These are phyloP conservation scores for Drepana arcuata DNA, from an alignment of 1,140 invertebrate genomes.

Conservation along the genomic window DNA sequence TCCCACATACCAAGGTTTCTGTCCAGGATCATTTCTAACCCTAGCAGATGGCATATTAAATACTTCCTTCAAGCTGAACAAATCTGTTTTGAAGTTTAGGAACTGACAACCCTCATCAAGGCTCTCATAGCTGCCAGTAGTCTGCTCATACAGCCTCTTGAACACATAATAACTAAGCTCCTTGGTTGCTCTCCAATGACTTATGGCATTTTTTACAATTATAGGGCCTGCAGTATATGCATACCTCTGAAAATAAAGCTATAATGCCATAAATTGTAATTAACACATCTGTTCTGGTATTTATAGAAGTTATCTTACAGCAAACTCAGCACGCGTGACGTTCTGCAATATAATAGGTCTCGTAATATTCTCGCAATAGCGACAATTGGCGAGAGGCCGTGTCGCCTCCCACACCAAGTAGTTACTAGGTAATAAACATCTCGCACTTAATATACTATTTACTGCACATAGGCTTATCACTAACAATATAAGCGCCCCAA, in stretches of 20 bases:
- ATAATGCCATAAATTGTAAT: constrained; percentile 1
- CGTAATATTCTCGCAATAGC: constrained; percentile 78
- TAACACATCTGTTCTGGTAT: not conserved
- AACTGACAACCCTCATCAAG: constrained; percentile 89
- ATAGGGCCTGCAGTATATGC: constrained; percentile 88
- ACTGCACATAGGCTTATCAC: constrained; percentile 24
- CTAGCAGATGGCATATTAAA: constrained; percentile 82
- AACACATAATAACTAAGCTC: constrained; percentile 84
- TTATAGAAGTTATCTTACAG: constrained; percentile 34
- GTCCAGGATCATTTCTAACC: constrained; percentile 74
- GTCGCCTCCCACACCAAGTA: constrained; percentile 89
- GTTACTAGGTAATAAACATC: constrained; percentile 87
- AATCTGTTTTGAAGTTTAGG: constrained; percentile 90
- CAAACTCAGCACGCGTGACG: constrained; percentile 78
- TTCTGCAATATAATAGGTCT: constrained; percentile 78
- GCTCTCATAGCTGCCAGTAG: constrained; percentile 77
- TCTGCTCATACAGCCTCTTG: constrained; percentile 79
- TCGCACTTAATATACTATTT: constrained; percentile 65
- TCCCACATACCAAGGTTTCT: constrained; percentile 91
- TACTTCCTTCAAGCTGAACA: constrained; percentile 83
- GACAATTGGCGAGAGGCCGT: constrained; percentile 85
- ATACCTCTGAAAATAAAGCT: constrained; percentile 55
- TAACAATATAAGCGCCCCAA: constrained; percentile 27
- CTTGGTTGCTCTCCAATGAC: constrained; percentile 83
- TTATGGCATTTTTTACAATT: constrained; percentile 82